A percentile compares a stretch with the other conserved stretches of the same genome.
Evolutionary conservation across 2,888 invertebrate genomes (phyloP).

Genomic region (Elmis aenea): DNA sequence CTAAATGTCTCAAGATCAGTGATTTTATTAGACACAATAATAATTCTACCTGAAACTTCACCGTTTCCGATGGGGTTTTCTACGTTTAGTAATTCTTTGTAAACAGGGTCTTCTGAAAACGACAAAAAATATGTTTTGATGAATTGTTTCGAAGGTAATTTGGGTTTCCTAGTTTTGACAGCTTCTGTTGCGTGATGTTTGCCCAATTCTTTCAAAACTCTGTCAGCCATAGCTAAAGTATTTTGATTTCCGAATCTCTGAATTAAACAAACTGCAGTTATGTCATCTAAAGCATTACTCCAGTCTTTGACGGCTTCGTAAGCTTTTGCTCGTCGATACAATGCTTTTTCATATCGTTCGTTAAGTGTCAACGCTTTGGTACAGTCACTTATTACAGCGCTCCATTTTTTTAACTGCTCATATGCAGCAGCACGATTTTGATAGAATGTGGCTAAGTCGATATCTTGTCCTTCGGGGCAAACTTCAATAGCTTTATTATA

Average conservation of each 20-base stretch:
- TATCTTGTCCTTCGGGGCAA: constrained; percentile 68
- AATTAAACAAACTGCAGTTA: constrained; percentile 87
- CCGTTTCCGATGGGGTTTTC: constrained; percentile 43
- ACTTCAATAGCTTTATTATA: constrained; percentile 92
- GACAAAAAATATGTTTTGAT: constrained; percentile 83
- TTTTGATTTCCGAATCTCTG: constrained; percentile 82
- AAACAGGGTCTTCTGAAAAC: constrained; percentile 81
- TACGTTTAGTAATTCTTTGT: constrained; percentile 48
- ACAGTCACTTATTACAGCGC: constrained; percentile 81
- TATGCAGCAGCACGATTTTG: constrained; percentile 95
- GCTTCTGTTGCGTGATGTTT: constrained; percentile 70
- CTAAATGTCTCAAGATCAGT: too few relatives aligned
- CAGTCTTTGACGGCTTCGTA: constrained; percentile 77
- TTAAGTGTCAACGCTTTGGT: constrained; percentile 78
- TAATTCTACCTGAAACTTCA: constrained; percentile 15
- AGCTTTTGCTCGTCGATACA: constrained; percentile 76
- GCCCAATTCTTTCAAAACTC: constrained; percentile 80
- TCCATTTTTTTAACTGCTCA: constrained; percentile 84
- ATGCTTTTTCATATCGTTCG: constrained; percentile 82
- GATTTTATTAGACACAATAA: constrained; percentile 3
- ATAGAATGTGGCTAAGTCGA: constrained; percentile 84
- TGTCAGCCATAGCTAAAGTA: constrained; percentile 79
- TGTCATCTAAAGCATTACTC: constrained; percentile 80
- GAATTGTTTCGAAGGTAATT: constrained; percentile 81
- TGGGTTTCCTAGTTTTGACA: constrained; percentile 60